Evolutionary conservation across 2,797 vertebrate genomes (phyloP).

Genomic region (Chromis chromis): DNA sequence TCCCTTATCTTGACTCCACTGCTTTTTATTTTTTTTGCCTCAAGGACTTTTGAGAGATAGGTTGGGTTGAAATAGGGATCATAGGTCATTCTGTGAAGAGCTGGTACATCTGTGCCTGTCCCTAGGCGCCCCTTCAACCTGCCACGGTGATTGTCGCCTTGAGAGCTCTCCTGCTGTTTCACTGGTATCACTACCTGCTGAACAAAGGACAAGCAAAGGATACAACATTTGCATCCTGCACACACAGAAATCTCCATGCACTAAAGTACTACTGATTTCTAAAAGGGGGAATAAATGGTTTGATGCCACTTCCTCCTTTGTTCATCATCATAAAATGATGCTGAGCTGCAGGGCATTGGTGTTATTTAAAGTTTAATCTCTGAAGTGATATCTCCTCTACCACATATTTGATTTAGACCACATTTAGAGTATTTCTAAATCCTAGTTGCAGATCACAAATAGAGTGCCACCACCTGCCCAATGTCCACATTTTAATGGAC

Average conservation of each 20-base stretch:
- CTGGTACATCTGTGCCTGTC: slow-evolving; percentile 43
- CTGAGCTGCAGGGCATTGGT: not conserved
- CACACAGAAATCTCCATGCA: slow-evolving; percentile 2
- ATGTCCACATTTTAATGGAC: too few relatives aligned
- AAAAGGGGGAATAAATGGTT: not conserved
- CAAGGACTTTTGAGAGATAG: slow-evolving; percentile 40
- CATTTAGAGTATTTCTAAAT: not conserved
- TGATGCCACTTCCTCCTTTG: not conserved
- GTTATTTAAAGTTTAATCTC: not conserved
- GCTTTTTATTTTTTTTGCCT: slow-evolving; percentile 28
- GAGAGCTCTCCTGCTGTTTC: slow-evolving; percentile 54
- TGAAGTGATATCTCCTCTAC: too few relatives aligned
- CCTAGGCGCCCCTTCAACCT: not conserved
- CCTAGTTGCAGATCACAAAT: too few relatives aligned
- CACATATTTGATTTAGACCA: not conserved
- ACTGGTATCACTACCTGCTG: slow-evolving; percentile 15
- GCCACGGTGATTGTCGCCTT: slow-evolving; percentile 18
- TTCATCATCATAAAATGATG: not conserved
- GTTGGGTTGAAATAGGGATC: slow-evolving; percentile 38
- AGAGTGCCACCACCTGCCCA: not conserved
- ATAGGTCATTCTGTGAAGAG: slow-evolving; percentile 47
- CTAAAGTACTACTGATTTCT: not conserved
- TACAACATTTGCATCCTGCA: slow-evolving; percentile 15
- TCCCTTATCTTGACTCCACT: slow-evolving; percentile 15
- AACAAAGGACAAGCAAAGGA: slow-evolving; percentile 44